Evolutionary conservation across 2,113 vertebrate genomes (phyloP).

Genomic region (Pteronura brasiliensis): DNA sequence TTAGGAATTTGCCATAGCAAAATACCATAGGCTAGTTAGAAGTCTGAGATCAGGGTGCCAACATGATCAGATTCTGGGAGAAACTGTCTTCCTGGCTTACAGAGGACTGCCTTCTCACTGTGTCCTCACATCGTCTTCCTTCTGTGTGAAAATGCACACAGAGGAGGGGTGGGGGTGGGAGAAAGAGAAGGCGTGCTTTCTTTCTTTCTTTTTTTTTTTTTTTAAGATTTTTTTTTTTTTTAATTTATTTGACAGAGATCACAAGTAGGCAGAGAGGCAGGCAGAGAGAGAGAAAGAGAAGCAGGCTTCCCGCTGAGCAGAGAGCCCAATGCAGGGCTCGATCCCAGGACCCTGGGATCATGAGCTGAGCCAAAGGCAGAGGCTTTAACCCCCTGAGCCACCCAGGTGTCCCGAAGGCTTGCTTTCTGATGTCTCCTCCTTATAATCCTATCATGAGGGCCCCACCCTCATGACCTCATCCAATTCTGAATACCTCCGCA

Average conservation of each 20-base stretch:
- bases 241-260: no score
- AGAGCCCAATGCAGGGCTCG: no score
- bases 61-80: not conserved
- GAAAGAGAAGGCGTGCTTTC: not conserved
- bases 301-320: no score
- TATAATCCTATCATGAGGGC: not conserved
- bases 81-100: not conserved
- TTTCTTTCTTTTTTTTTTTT: no score
- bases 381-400: no score
- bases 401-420: no score
- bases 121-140: not conserved
- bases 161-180: accelerated
- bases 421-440: not conserved
- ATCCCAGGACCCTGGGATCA: no score
- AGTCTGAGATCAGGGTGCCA: not conserved
- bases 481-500: not conserved
- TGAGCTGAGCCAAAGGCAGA: no score
- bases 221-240: no score
- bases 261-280: no score
- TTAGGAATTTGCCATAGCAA: not conserved
- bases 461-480: not conserved
- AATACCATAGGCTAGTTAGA: not conserved
- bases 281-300: no score
- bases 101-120: not conserved
- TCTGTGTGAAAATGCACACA: not conserved